Evolutionary conservation across 1,140 invertebrate species (phyloP), one percentile per base, ranked within the genome.

Genomic region (Dysdera silvatica): DNA sequence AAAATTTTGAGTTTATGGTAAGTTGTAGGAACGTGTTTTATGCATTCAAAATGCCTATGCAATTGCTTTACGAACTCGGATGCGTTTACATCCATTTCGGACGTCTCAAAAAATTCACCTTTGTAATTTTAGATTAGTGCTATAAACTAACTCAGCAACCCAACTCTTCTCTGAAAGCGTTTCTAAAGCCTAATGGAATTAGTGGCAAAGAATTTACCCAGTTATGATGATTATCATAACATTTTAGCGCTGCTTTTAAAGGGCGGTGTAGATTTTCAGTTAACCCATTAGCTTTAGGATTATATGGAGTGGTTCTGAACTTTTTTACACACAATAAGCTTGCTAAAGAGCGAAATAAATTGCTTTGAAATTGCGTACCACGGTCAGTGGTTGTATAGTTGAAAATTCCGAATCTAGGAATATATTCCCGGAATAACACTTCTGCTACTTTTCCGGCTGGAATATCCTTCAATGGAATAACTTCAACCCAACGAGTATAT

Each of bases 401-500:
- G n/a, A 73, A 68, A 45, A 57, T 31, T 33, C 73, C 74, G 65
- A 69, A 76, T 5, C 71, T 45, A 10, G 71, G 16, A n/a, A 78
- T 69, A 75, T 76, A 77, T n/a, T 51, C 53, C 10, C 41, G 31
- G 26, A 72, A 65, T 20, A 80, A 68, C 7, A 70, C 67, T 45
- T 54, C 40, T 12, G 74, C 73, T 16, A 74, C 70, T 6, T 74
- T 72, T 43, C 74, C 71, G 18, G 77, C 73, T 16, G 70, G 41
- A 60, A 73, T 74, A 43, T 80, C 71, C 6, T 29, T 3, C 0
- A 78, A 47, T 7, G 78, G 74, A 24, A 75, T 63, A 1, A 74
- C 74, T 68, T 80, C 78, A 0, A 72, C 74, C 72, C 70, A 80
- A 16, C 75, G 56, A 0, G 77, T 75, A 61, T 73, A 79, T 6